Conservation (phyloP, 2,113 vertebrate genomes). For the Vicugna pacos region DNA sequence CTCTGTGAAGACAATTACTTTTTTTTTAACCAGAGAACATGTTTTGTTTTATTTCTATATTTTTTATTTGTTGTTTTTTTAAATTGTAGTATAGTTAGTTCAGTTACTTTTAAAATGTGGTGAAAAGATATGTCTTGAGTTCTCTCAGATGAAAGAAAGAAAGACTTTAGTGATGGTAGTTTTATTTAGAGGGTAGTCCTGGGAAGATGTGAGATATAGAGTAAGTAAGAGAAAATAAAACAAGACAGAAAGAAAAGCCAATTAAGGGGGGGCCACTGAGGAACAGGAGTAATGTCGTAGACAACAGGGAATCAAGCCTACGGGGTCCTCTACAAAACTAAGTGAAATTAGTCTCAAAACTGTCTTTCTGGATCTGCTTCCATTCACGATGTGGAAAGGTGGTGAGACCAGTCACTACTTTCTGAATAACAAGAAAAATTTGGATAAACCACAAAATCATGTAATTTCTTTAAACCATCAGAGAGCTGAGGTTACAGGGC, state of each 20-base stretch:
- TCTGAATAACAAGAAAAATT: background rate
- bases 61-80: no score
- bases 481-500: background rate
- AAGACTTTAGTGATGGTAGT: background rate
- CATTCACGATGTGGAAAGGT: background rate
- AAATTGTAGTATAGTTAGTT: no score
- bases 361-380: background rate
- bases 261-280: background rate
- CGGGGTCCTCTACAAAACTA: background rate
- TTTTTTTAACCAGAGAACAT: no score
- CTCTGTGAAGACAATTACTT: background rate
- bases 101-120: background rate
- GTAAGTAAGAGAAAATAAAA: background rate
- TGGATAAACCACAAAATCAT: background rate
- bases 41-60: no score
- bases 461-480: background rate
- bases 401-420: background rate
- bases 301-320: accelerated
- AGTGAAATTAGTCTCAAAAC: background rate
- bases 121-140: background rate
- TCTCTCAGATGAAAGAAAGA: background rate
- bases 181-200: background rate
- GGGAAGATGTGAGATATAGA: background rate
- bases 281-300: background rate
- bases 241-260: background rate